Percentiles rank a stretch among this genome's conserved stretches.
Conservation (phyloP, 1,140 invertebrate species). For the Manduca sexta region DNA sequence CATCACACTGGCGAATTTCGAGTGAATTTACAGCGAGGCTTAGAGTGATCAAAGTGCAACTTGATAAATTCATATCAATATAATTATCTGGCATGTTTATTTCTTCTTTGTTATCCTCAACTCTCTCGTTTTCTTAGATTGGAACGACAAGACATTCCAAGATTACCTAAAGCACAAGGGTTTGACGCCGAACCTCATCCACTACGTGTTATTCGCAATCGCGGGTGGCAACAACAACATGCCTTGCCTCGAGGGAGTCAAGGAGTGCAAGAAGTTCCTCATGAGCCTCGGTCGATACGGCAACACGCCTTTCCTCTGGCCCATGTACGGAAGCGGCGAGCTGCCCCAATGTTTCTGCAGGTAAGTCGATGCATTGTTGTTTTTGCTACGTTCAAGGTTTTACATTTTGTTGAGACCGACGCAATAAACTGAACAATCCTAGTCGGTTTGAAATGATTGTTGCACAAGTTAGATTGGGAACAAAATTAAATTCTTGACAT, state of each 20-base stretch:
- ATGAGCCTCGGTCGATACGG: slow-evolving; percentile 93
- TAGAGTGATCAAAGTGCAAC: too few relatives aligned
- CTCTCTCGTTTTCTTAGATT: slow-evolving; percentile 74
- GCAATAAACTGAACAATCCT: background rate
- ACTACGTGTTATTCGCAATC: slow-evolving; percentile 94
- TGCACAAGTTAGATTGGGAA: background rate
- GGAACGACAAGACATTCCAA: slow-evolving; percentile 86
- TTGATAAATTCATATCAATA: too few relatives aligned
- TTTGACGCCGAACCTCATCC: slow-evolving; percentile 89
- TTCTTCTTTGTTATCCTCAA: too few relatives aligned
- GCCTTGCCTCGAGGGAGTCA: slow-evolving; percentile 85
- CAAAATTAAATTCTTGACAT: too few relatives aligned
- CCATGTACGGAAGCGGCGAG: slow-evolving; percentile 97
- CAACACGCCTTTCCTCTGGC: slow-evolving; percentile 96
- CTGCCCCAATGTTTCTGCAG: slow-evolving; percentile 96
- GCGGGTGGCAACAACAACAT: slow-evolving; percentile 87
- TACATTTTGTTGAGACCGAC: background rate
- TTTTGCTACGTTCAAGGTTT: background rate
- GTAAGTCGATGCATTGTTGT: slow-evolving; percentile 61
- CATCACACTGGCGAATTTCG: too few relatives aligned
- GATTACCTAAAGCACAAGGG: slow-evolving; percentile 89
- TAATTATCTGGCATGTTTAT: too few relatives aligned
- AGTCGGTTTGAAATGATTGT: background rate
- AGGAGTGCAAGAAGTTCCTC: slow-evolving; percentile 90
- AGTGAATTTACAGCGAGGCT: too few relatives aligned